Percentiles rank a stretch among this genome's conserved stretches.
Conservation (phyloP, 2,888 invertebrate species). For the Chymomyza fuscimana region DNA sequence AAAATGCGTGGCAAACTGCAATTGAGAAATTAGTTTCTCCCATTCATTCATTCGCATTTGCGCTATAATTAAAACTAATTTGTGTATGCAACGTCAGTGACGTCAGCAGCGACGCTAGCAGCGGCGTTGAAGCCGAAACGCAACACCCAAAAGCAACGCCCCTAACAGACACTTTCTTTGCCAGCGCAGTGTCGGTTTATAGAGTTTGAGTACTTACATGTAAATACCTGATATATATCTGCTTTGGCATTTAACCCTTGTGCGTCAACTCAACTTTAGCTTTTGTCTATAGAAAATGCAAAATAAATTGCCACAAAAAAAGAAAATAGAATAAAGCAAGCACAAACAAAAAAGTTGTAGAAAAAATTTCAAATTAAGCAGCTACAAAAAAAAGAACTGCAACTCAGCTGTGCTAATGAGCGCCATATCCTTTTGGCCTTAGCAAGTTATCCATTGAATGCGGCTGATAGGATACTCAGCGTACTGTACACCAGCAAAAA, state of each 20-base stretch:
- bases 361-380: slow-evolving; percentile 8
- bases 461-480: not conserved
- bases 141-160: slow-evolving; percentile 51
- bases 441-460: slow-evolving; percentile 1
- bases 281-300: slow-evolving; percentile 1
- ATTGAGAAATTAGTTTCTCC: slow-evolving; percentile 71
- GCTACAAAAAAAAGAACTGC: slow-evolving; percentile 15
- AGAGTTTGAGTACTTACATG: too few relatives aligned
- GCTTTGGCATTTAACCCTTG: not conserved
- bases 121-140: slow-evolving; percentile 19
- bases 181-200: too few relatives aligned
- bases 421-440: slow-evolving; percentile 14
- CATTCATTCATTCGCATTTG: slow-evolving; percentile 72
- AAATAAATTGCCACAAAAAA: slow-evolving; percentile 15
- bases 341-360: not conserved
- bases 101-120: slow-evolving; percentile 7
- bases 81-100: slow-evolving; percentile 57
- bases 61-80: slow-evolving; percentile 75
- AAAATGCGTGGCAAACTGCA: slow-evolving; percentile 73
- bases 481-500: not conserved
- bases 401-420: slow-evolving; percentile 68
- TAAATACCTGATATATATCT: too few relatives aligned
- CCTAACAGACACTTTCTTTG: slow-evolving; percentile 65
- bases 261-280: not conserved
- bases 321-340: not conserved